A percentile compares a stretch with the other conserved stretches of the same genome.
Evolutionary conservation across 2,797 vertebrate species (phyloP).

Genomic region (Sebastes diaconus): DNA sequence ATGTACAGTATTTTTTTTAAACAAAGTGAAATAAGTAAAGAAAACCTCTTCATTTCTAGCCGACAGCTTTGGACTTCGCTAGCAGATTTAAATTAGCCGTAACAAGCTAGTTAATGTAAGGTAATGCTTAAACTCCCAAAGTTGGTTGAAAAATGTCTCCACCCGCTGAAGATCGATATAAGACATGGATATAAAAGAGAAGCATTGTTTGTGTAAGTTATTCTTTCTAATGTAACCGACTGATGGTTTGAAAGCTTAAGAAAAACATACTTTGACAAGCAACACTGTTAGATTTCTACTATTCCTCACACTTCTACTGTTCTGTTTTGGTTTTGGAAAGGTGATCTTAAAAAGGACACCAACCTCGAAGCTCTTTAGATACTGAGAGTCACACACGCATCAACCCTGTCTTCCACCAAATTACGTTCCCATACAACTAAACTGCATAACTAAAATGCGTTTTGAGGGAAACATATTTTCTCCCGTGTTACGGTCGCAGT

Average conservation of each 20-base stretch:
- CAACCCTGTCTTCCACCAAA: no score
- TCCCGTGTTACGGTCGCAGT: no score
- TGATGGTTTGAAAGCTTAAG: no score
- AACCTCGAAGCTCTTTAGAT: background rate
- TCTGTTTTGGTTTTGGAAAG: background rate
- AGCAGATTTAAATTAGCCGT: background rate
- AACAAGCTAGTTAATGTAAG: background rate
- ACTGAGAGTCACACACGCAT: background rate
- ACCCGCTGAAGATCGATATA: background rate
- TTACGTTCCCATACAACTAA: background rate
- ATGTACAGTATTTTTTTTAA: background rate
- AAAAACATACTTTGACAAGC: background rate
- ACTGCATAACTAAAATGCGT: background rate
- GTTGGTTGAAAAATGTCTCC: background rate
- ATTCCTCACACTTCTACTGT: no score
- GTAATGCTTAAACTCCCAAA: background rate
- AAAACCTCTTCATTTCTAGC: no score
- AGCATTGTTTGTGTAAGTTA: background rate
- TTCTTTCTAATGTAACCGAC: background rate
- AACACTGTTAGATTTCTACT: background rate
- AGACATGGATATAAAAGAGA: background rate
- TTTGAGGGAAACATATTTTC: no score
- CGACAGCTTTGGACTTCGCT: background rate
- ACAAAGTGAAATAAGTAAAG: background rate
- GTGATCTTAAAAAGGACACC: background rate